These are phyloP conservation scores for Diadophis punctatus DNA, from an alignment of 2,113 vertebrate genomes.

Conservation along the genomic window DNA sequence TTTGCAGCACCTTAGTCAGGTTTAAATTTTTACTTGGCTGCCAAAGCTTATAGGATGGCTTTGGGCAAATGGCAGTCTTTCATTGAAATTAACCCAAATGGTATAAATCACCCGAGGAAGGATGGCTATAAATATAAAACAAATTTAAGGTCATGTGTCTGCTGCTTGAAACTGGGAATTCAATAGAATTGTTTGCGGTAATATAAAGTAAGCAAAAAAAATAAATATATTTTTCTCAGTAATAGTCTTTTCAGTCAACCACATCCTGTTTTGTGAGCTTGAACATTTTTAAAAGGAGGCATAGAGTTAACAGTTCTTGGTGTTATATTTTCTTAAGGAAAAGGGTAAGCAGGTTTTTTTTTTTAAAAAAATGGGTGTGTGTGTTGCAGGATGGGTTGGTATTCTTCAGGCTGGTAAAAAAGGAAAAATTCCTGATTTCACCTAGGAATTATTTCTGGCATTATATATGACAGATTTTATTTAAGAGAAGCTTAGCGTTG, in stretches of 20 bases:
- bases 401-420: no score
- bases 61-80: not conserved
- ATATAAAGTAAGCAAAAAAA: not conserved
- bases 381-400: not conserved
- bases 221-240: not conserved
- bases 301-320: not conserved
- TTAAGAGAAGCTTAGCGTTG: not conserved
- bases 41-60: not conserved
- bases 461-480: not conserved
- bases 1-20: not conserved
- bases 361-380: fast-evolving
- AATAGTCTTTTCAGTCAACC: constrained; percentile 33
- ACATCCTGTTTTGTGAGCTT: constrained; percentile 47
- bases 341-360: not conserved
- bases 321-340: not conserved
- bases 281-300: not conserved
- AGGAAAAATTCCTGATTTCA: not conserved
- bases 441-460: not conserved
- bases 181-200: not conserved
- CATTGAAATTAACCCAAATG: not conserved
- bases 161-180: not conserved
- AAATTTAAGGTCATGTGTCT: not conserved
- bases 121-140: not conserved
- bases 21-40: not conserved
- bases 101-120: not conserved